Conservation (phyloP, 2,113 vertebrate species). For the Vimba vimba region DNA sequence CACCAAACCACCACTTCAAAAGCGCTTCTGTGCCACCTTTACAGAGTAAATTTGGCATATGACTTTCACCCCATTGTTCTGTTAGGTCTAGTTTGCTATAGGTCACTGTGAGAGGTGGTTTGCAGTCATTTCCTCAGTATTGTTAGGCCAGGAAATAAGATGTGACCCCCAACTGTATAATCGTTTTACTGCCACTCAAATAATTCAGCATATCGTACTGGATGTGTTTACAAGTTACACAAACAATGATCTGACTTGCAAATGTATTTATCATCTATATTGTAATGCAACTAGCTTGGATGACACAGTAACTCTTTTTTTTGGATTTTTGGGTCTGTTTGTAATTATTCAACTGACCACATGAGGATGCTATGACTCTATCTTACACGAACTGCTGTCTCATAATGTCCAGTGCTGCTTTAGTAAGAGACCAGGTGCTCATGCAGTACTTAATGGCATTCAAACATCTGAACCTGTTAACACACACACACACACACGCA, state of each 20-base stretch:
- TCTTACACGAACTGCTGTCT: conserved; percentile 26
- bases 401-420: conserved; percentile 19
- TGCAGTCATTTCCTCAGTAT: not conserved
- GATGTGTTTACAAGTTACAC: conserved; percentile 28
- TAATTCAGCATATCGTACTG: not conserved
- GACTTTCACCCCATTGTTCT: not conserved
- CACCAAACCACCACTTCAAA: too few relatives aligned
- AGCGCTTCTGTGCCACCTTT: too few relatives aligned
- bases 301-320: conserved; percentile 13
- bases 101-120: not conserved
- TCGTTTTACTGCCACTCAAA: not conserved
- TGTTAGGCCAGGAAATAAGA: not conserved
- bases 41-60: too few relatives aligned
- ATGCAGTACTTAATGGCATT: conserved; percentile 52
- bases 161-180: not conserved
- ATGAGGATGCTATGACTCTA: conserved; percentile 52
- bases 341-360: conserved; percentile 29
- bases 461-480: conserved; percentile 47
- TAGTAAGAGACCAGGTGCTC: conserved; percentile 31
- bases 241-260: conserved; percentile 23
- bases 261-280: conserved; percentile 30
- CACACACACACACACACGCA: not conserved
- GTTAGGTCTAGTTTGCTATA: not conserved
- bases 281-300: conserved; percentile 15
- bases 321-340: not conserved